Evolutionary conservation across 2,113 vertebrate genomes (phyloP), one percentile per base, ranked within the genome.

Genomic region (Seriola rivoliana): DNA sequence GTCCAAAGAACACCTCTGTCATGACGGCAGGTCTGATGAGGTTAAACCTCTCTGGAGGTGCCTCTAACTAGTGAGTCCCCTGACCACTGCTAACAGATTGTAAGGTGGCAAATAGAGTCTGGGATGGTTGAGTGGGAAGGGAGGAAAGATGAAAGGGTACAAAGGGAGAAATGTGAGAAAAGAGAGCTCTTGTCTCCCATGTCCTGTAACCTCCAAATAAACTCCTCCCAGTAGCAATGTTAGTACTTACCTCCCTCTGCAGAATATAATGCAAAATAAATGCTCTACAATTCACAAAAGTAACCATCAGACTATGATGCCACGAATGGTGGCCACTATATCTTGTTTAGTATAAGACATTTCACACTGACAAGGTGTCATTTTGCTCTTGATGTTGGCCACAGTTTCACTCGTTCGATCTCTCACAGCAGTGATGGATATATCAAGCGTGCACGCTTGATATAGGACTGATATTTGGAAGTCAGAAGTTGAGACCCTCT

Each of bases 1-100:
- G 80, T 34, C 75, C 14, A 65, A 77, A 75, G 78, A 87, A 71
- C 78, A 86, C 88, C 84, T 82, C 71, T 80, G 86, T 87, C 52
- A 81, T 58, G 34, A 36, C 9, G 19, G 36, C 73, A 58, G 68
- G 55, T 69, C 54, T 85, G 78, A 85, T 90, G 81, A 93, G 89
- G 86, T 88, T 81, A 81, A 89, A 60, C 10, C 44, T 87, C 82
- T 79, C 73, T 29, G 44, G 65, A 72, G 86, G 57, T 66, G 40
- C 46, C 36, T 36, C 34, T 42, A 19, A 66, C 57, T 23, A 4
- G 42, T 32, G 54, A 73, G 65, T 54, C 55, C 44, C 50, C 23
- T 19, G 50, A 71, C 50, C 58, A 46, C 62, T 48, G 29, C 66
- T 60, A 48, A 59, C 52, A 78, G 57, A 86, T 66, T 71, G 67